Conservation (phyloP, 2,797 vertebrate genomes). For the Remorina albescens region DNA sequence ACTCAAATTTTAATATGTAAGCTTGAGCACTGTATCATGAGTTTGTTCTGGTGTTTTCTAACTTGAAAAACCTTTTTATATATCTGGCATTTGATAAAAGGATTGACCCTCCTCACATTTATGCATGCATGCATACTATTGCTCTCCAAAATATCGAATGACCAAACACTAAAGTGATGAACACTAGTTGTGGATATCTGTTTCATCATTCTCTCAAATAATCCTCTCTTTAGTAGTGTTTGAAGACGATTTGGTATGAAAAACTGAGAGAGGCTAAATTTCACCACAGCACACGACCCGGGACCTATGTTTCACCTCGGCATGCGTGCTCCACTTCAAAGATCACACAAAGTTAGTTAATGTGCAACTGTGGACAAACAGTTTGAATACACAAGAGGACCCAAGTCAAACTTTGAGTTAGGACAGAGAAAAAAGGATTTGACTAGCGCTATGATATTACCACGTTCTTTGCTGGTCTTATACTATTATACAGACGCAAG, state of each 20-base stretch:
- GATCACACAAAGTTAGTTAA: conserved; percentile 79
- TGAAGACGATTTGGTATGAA: conserved; percentile 31
- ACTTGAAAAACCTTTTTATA: background rate
- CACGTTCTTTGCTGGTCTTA: conserved; percentile 24
- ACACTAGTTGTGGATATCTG: conserved; percentile 24
- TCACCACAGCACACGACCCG: conserved; percentile 48
- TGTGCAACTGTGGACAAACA: conserved; percentile 81
- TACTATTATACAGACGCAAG: conserved; percentile 8
- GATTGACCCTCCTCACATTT: background rate
- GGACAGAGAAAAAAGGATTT: background rate
- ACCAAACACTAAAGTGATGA: background rate
- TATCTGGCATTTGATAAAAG: too few relatives aligned
- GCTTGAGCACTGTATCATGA: background rate
- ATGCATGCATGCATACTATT: background rate
- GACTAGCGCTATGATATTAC: background rate
- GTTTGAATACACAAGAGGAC: conserved; percentile 56
- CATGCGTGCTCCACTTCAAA: conserved; percentile 62
- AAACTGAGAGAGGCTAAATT: conserved; percentile 38
- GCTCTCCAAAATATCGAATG: conserved; percentile 8
- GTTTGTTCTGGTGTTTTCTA: background rate
- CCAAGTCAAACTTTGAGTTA: conserved; percentile 59
- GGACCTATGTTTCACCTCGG: conserved; percentile 39
- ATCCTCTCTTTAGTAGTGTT: conserved; percentile 39
- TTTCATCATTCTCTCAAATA: conserved; percentile 28
- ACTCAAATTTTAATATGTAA: background rate